Evolutionary conservation across 2,797 vertebrate genomes (phyloP).

Genomic region (Zenarchopterus dispar): DNA sequence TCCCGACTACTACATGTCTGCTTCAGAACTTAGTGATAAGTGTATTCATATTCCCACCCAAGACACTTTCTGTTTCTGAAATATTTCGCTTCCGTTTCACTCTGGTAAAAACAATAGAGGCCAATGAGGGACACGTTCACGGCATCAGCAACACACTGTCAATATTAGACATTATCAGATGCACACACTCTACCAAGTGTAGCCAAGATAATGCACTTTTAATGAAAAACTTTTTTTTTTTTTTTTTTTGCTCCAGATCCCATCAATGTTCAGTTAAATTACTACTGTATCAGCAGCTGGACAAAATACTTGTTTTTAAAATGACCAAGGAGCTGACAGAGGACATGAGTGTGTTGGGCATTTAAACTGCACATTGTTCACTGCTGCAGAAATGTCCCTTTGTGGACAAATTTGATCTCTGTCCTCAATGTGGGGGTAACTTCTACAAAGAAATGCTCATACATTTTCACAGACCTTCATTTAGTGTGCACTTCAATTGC

Average conservation of each 20-base stretch:
- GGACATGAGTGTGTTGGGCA: no score
- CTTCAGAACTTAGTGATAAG: slow-evolving; percentile 42
- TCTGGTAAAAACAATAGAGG: slow-evolving; percentile 35
- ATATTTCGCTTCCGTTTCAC: slow-evolving; percentile 51
- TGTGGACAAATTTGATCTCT: no score
- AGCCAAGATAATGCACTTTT: background rate
- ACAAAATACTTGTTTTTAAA: background rate
- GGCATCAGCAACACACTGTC: background rate
- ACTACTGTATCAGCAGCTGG: background rate
- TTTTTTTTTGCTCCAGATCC: background rate
- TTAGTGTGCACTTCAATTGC: no score
- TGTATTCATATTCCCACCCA: slow-evolving; percentile 42
- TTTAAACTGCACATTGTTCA: no score
- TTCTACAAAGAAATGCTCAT: background rate
- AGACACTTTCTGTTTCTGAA: slow-evolving; percentile 65
- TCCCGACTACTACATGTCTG: slow-evolving; percentile 16
- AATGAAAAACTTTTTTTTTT: background rate
- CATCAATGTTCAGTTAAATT: background rate
- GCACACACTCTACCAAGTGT: background rate
- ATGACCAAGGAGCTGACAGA: background rate
- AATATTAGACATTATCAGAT: background rate
- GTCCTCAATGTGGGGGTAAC: no score
- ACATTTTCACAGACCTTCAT: no score
- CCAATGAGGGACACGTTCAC: background rate
- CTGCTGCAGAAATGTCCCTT: no score